Evolutionary conservation across 2,888 invertebrate genomes (phyloP), one percentile per base, ranked within the genome.

Genomic region (Tipula unca): DNA sequence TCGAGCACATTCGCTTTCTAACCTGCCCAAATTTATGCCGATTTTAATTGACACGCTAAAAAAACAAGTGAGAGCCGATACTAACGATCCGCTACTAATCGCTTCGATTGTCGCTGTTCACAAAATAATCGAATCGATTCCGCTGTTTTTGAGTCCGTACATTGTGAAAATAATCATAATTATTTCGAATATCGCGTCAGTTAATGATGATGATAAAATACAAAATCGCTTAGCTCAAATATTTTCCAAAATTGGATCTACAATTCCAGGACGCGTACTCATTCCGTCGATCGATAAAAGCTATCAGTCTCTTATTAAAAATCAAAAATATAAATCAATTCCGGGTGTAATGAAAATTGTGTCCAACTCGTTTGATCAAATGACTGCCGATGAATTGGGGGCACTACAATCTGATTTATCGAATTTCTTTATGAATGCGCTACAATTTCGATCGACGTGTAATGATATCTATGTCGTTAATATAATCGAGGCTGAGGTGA

Each of bases 111-210:
- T 96, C 1, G 94, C 96, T 0, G 91, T 97, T 39, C 94, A 95
- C 86, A 97, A 96, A 90, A 94, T 98, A 69, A 93, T 97, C 3
- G 96, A 96, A 89, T 94, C 95, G 32, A 90, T 98, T 82, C 94
- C 96, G 0, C 92, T 95, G 54, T 98, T 98, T 89, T 90, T 98
- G 87, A 97, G 96, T 87, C 96, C 97, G 0, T 97, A 97, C 90
- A 91, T 98, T 39, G 93, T 94, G 87, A 94, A 95, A 87, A 92
- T 96, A 39, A 89, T 96, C 0, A 92, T 92, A 8, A 93, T 95
- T 87, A 90, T 96, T 69, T 93, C 94, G 0, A 91, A 93, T 86
- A 89, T 96, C 42, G 88, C 92, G 1, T 91, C 92, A 0, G 92
- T 14, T 1, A 83, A 8, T n/a, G 32, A 32, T n/a, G 83, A 83